Percentiles rank a stretch among this genome's conserved stretches.
Conservation (phyloP, 2,797 vertebrate species). For the Sebastes diploproa region DNA sequence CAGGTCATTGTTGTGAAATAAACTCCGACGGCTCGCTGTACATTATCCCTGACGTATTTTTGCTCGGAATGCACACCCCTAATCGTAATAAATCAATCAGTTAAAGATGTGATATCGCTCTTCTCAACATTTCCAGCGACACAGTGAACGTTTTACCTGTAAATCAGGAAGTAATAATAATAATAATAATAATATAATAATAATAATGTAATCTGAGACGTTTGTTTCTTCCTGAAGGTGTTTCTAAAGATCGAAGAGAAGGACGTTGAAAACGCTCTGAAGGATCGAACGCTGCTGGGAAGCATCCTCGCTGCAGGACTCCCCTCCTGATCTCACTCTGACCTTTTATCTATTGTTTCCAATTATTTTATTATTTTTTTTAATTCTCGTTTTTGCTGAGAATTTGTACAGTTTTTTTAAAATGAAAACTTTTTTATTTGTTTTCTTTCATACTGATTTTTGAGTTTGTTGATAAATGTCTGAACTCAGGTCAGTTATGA, state of each 20-base stretch:
- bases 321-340: conserved; percentile 48
- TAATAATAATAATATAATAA: too few species aligned
- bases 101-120: not conserved
- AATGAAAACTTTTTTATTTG: not conserved
- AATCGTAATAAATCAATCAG: too few species aligned
- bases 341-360: not conserved
- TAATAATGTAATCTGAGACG: too few species aligned
- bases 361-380: not conserved
- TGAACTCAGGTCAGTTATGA: not conserved
- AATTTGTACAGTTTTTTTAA: conserved; percentile 18
- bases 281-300: conserved; percentile 88
- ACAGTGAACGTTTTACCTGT: not conserved
- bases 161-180: too few species aligned
- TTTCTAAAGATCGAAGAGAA: conserved; percentile 91
- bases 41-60: too few species aligned
- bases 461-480: not conserved
- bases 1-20: too few species aligned
- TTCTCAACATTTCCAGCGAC: not conserved
- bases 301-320: conserved; percentile 88
- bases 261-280: conserved; percentile 89
- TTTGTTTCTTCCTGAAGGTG: conserved; percentile 77
- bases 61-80: too few species aligned
- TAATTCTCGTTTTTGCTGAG: conserved; percentile 58
- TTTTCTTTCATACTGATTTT: not conserved
- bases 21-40: too few species aligned